Base-by-base conservation (phyloP, 2,113 vertebrate genomes). In the Mirounga angustirostris region DNA sequence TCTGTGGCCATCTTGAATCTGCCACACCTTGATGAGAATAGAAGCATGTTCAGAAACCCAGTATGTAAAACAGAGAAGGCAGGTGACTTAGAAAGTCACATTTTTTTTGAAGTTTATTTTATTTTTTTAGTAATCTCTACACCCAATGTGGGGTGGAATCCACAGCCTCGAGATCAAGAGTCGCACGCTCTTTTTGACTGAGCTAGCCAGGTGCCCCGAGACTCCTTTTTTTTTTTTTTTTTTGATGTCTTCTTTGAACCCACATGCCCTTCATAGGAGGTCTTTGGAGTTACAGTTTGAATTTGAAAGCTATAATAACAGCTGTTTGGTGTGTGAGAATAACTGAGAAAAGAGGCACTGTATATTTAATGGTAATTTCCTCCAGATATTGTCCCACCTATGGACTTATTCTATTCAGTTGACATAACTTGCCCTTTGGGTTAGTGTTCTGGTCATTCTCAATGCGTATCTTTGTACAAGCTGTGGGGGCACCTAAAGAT, bases 401-500 rank as follows among this genome's bases (percentile, higher is more conserved):
- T 8, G 78, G 28, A 94, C 82, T 84, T 56, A 33, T 6, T 79
- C 65, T 65, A 5, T 54, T 36, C 43, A 13, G 28, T 63, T 79
- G 61, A 74, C 2, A 59, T 1, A 56, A 52, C 54, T 40, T 76
- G 18, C 10, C 13, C 43, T 80, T 92, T 84, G 46, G 30, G 28
- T 78, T 78, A 76, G 22, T 36, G 26, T 50, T 93, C 15, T 95
- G 36, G 85, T 76, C 24, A 46, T 95, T 69, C 71, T 89, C 69
- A 95, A 92, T 58, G n/a, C 30, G 46, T 0, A 5, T 65, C 0
- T 6, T 92, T 40, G 50, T 74, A 0, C 85, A 96, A 4, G 2
- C 76, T 80, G 83, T 89, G 89, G 0, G 69, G 93, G 92, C 93
- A 97, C 97, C 96, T 98, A 87, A 97, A 89, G 92, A 92, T 98